These are phyloP conservation scores for Stercorarius parasiticus DNA, from an alignment of 2,113 vertebrate species.

Conservation along the genomic window DNA sequence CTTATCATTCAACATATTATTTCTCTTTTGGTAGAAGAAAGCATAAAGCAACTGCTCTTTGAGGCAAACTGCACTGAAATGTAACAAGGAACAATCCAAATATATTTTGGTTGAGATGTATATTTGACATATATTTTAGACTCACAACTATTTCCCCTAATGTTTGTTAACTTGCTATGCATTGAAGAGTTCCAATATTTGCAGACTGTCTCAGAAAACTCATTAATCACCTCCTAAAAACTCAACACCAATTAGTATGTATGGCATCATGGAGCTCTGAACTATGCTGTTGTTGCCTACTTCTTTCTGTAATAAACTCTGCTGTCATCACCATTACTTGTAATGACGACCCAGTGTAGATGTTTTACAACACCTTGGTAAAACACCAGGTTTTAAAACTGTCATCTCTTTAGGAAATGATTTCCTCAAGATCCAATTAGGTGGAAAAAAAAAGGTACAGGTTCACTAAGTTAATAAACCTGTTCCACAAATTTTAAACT, in stretches of 20 bases:
- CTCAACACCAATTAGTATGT: background rate
- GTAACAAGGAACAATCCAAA: background rate
- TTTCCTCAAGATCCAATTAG: background rate
- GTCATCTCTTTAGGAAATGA: background rate
- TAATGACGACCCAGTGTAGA: background rate
- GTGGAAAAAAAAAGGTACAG: fast-evolving
- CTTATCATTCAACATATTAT: background rate
- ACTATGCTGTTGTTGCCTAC: background rate
- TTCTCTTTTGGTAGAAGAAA: background rate
- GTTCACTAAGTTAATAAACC: background rate
- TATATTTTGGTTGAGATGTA: background rate
- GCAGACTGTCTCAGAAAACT: background rate
- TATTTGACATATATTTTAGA: background rate
- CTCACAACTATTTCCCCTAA: background rate
- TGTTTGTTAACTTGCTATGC: background rate
- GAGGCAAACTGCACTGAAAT: background rate
- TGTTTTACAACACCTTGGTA: background rate
- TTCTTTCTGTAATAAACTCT: background rate
- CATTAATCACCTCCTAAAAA: constrained; percentile 18
- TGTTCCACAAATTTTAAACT: background rate
- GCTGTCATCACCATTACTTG: background rate
- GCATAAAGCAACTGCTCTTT: background rate
- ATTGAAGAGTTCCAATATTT: background rate
- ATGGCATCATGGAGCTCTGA: background rate
- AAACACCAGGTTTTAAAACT: background rate